These are phyloP conservation scores for Drosophila auraria DNA, from an alignment of 1,140 invertebrate species.

Conservation along the genomic window DNA sequence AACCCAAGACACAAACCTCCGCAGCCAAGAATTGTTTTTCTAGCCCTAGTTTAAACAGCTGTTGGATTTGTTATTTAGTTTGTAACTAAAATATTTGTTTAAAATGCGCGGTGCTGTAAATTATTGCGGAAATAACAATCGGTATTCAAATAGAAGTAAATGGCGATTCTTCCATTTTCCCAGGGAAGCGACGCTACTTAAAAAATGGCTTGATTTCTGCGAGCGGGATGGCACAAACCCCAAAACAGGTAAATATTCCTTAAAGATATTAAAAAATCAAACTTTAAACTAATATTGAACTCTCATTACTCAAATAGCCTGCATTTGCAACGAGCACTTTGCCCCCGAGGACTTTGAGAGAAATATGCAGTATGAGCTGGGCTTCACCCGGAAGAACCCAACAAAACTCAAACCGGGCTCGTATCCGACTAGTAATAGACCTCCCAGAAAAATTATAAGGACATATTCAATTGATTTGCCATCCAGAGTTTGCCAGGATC, in stretches of 20 bases:
- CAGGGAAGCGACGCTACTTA: slow-evolving; percentile 24
- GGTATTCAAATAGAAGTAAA: slow-evolving; percentile 39
- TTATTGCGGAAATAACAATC: slow-evolving; percentile 60
- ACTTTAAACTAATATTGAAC: too few relatives aligned
- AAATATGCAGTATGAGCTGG: slow-evolving; percentile 58
- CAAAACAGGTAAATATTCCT: slow-evolving; percentile 30
- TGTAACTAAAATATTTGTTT: background rate
- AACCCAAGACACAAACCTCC: slow-evolving; percentile 1
- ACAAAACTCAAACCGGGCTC: slow-evolving; percentile 48
- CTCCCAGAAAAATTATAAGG: background rate
- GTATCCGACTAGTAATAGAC: slow-evolving; percentile 28
- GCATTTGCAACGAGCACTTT: slow-evolving; percentile 63
- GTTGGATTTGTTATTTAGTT: background rate
- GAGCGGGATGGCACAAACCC: slow-evolving; percentile 37
- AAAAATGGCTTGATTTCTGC: slow-evolving; percentile 57
- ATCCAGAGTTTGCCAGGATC: background rate
- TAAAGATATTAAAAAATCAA: background rate
- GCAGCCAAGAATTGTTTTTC: background rate
- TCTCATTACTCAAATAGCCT: slow-evolving; percentile 36
- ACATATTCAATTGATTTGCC: background rate
- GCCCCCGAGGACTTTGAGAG: slow-evolving; percentile 46
- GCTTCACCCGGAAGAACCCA: slow-evolving; percentile 51
- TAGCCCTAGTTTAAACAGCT: background rate
- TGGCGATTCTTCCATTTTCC: slow-evolving; percentile 57
- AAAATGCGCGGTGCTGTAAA: slow-evolving; percentile 59